A percentile compares a stretch with the other conserved stretches of the same genome.
Conservation (phyloP, 1,140 invertebrate genomes). For the Zaprionus taronus region DNA sequence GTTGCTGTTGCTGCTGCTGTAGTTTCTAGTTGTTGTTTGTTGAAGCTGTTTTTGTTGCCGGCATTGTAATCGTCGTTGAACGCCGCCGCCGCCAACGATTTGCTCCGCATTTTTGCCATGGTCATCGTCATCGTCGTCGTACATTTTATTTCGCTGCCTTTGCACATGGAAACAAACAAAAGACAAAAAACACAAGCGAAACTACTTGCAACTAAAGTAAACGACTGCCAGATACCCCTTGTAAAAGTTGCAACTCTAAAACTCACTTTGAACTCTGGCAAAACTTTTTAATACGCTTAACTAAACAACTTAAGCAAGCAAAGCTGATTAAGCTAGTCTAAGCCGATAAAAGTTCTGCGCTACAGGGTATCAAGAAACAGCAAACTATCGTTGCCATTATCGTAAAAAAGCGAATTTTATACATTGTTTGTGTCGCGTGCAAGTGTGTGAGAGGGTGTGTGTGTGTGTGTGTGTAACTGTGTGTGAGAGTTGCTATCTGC, state of each 20-base stretch:
- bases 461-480: constrained; percentile 17
- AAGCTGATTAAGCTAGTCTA: constrained; percentile 3
- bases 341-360: neutral
- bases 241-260: neutral
- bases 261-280: neutral
- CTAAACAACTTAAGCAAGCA: neutral
- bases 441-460: constrained; percentile 5
- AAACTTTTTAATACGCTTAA: constrained; percentile 6
- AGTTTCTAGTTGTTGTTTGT: constrained; percentile 20
- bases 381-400: constrained; percentile 23
- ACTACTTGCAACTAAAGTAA: neutral
- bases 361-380: constrained; percentile 30
- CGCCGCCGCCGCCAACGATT: constrained; percentile 51
- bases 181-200: constrained; percentile 11
- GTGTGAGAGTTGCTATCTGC: constrained; percentile 52
- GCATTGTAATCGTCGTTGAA: constrained; percentile 48
- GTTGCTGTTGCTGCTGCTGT: constrained; percentile 24
- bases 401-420: constrained; percentile 57
- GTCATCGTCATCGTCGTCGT: constrained; percentile 52
- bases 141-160: constrained; percentile 61
- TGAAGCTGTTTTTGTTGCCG: constrained; percentile 42
- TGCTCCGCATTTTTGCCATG: constrained; percentile 50
- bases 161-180: constrained; percentile 34
- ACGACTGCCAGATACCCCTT: constrained; percentile 7
- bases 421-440: constrained; percentile 51